Evolutionary conservation across 2,888 invertebrate species (phyloP).

Genomic region (Sphinx pinastri): DNA sequence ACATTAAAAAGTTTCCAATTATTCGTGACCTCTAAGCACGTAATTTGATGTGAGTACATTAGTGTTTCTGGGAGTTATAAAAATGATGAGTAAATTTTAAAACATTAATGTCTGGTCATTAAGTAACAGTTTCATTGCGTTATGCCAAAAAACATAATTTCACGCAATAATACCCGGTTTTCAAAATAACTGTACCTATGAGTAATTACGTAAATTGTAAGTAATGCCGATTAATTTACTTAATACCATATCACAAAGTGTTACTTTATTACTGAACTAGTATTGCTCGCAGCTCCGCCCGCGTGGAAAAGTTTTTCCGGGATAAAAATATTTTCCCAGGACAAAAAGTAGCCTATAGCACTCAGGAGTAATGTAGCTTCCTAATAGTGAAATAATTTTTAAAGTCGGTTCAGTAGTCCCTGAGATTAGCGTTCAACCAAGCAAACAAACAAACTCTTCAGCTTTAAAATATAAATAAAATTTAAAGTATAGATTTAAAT

Average conservation of each 20-base stretch:
- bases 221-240: not conserved
- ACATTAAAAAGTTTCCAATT: constrained; percentile 15
- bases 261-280: not conserved
- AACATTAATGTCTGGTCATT: not conserved
- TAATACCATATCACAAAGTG: not conserved
- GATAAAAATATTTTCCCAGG: no score
- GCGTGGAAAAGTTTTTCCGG: no score
- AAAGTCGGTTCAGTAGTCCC: no score
- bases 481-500: no score
- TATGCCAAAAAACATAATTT: not conserved
- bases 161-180: not conserved
- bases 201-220: not conserved
- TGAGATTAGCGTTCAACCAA: no score
- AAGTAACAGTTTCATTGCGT: constrained; percentile 1
- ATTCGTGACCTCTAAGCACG: constrained; percentile 3
- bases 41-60: constrained; percentile 7
- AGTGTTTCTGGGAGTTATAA: not conserved
- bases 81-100: not conserved
- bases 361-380: no score
- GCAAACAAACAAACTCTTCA: no score
- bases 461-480: no score
- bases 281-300: not conserved
- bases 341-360: no score
- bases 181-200: constrained; percentile 1
- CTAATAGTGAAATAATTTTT: no score